Evolutionary conservation across 1,140 invertebrate genomes (phyloP), one percentile per base, ranked within the genome.

Genomic region (Schlechtendalia chinensis): DNA sequence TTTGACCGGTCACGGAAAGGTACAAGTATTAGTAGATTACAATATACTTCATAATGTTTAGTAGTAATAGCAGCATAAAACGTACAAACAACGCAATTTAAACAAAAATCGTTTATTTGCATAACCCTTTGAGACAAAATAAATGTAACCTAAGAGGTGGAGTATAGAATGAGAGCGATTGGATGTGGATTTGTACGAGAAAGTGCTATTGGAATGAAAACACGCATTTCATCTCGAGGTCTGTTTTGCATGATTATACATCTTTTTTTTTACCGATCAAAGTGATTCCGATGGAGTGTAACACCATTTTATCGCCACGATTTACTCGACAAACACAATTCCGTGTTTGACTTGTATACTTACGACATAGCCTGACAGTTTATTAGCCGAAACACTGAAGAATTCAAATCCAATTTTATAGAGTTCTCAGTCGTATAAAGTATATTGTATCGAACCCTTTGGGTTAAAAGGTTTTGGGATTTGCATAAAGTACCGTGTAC

Each of bases 401-500:
- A 58, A 29, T 72, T 29, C 24, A 29, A 32, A 72, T 53, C 8
- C 24, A 12, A 47, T 5, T 69, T 8, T 19, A 17, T 22, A 11
- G n/a, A 17, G 6, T 47, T 32, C 0, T 69, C 16, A 3, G 1
- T 14, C 12, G 39, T 27, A 27, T 2, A 24, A 50, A 63, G n/a
- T 61, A 29, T n/a, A 29, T 47, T 79, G n/a, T 27, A 24, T 79
- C 5, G 22, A 12, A 63, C 19, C 58, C 16, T 29, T 79, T 63
- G n/a, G 17, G 45, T 63, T 79, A 79, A 79, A 79, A 79, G 45
- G 75, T 79, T 50, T 79, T 14, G 58, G 1, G 27, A 39, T 58
- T 65, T 65, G 29, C 61, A 39, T 39, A 72, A 56, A 54, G 56
- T 19, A 2, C 24, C 3, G 12, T 6, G 45, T 19, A 50, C 39